phyloP scores from a whole-genome alignment of 92 coral and sea anemone species.

The Umimayanthus kanabou region DNA sequence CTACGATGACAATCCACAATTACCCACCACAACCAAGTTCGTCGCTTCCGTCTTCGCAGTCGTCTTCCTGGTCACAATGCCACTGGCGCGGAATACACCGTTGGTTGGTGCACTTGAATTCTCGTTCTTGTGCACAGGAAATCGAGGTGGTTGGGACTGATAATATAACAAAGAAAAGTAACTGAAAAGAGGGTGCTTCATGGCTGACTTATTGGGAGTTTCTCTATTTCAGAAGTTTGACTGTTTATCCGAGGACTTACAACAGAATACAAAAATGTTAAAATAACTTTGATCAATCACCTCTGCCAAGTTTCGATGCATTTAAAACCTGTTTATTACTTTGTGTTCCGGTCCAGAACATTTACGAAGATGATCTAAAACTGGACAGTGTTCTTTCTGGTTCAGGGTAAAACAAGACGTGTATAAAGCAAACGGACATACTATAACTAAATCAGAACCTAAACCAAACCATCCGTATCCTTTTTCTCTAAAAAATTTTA shows the following conservation, averaged over 20 bases:
- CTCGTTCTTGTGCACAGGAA: not conserved
- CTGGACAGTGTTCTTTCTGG: no score
- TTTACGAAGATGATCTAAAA: no score
- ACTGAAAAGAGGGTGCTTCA: not conserved
- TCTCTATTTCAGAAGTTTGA: no score
- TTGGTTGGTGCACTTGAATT: constrained; percentile 2
- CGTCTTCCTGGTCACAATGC: not conserved
- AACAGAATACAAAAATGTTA: no score
- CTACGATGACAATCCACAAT: not conserved
- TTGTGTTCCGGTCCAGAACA: no score
- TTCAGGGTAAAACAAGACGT: no score
- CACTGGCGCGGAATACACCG: not conserved
- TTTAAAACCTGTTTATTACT: no score
- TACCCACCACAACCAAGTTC: constrained; percentile 1
- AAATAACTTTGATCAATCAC: no score
- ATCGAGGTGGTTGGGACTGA: not conserved
- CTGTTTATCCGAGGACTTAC: no score
- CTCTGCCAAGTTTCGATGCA: no score
- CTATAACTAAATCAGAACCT: not conserved
- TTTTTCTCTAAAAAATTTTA: not conserved
- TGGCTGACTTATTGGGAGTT: no score
- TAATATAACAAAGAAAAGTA: not conserved
- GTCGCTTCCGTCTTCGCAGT: constrained; percentile 1
- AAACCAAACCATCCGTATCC: not conserved
- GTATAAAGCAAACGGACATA: no score